Base-by-base conservation (phyloP, 2,797 vertebrate species). In the Pseudochaenichthys georgianus region DNA sequence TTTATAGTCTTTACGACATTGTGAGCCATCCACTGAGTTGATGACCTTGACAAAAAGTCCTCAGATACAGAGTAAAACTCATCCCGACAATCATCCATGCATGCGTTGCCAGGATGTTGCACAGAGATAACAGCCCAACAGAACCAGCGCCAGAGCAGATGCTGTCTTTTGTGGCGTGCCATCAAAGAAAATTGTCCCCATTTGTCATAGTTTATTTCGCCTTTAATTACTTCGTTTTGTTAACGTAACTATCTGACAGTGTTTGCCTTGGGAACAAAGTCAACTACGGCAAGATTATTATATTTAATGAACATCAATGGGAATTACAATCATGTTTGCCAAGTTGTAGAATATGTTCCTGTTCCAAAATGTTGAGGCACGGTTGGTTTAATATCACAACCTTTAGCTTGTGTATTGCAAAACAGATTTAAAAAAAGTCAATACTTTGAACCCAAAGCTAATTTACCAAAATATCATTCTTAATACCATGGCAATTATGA, bases 161-260 rank as follows among this genome's bases (percentile, higher is more conserved):
- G 86, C 23, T 71, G 69, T 54, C 42, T 73, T 84, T 73, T 77
- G 81, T 71, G 61, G 34, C 52, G 17, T 76, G 58, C 70, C 72
- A 80, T 89, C 64, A 77, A 72, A 57, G 53, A 19, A 62, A 72
- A 84, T 76, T 28, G 41, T 51, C 43, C 54, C 59, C 54, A 51
- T 83, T 87, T 80, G 69, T 82, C 81, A 68, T 41, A 66, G 42
- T 66, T 77, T 81, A 65, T 77, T 78, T 81, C 7, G 6, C n/a
- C 68, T 84, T 83, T 81, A 82, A 78, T 78, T 57, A 74, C 5
- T 47, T 54, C 79, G n/a, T 51, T 53, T 42, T 38, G 9, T 9
- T 38, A 3, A 67, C 63, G 48, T n/a, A 38, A 64, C 46, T 61
- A 34, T 19, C 21, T 66, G 52, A 67, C 6, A 62, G 16, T 53